Base-by-base conservation (phyloP, 2,113 vertebrate genomes). In the Falcunculus frontatus region DNA sequence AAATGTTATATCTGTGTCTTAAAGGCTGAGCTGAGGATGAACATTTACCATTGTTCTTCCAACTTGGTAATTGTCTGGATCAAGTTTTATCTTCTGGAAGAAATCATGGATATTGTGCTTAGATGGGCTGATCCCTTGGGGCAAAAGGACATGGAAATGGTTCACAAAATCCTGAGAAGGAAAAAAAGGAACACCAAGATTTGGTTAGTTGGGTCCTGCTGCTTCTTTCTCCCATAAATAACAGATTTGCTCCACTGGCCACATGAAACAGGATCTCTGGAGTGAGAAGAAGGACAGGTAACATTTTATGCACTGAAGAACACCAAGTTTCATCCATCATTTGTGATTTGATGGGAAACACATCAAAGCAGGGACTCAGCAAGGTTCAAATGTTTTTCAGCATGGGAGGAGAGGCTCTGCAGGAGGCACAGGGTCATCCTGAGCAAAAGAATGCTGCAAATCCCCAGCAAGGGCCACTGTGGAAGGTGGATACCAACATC, bases 101-200 rank as follows among this genome's bases (percentile, higher is more conserved):
- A 98, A 99, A 84, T 98, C 95, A 62, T 98, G 98, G 97, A 99
- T 99, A 65, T 98, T 98, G 75, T 98, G 97, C 96, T 98, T 98
- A 56, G 98, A 98, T 15, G 98, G 97, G 56, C 91, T 96, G 95
- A 98, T 97, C 87, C 98, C 97, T 93, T 97, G 98, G 11, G 99
- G 98, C 78, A 99, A 98, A 90, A 99, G 98, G 79, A 99, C 98
- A 29, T 98, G 97, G 98, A 99, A 99, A 96, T 99, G 99, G 87
- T 97, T 98, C 67, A 99, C 98, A 95, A 99, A 99, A 93, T 99
- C 99, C 99, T 99, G 90, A 57, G 79, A 91, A 95, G 63, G 29
- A 11, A 79, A 93, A 60, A 79, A 39, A 68, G 35, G 81, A 55
- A 46, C 7, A 37, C 4, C 9, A 52, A 60, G 72, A 50, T 39